Conservation (phyloP, 2,797 vertebrate genomes). For the Sebastes vulpes region DNA sequence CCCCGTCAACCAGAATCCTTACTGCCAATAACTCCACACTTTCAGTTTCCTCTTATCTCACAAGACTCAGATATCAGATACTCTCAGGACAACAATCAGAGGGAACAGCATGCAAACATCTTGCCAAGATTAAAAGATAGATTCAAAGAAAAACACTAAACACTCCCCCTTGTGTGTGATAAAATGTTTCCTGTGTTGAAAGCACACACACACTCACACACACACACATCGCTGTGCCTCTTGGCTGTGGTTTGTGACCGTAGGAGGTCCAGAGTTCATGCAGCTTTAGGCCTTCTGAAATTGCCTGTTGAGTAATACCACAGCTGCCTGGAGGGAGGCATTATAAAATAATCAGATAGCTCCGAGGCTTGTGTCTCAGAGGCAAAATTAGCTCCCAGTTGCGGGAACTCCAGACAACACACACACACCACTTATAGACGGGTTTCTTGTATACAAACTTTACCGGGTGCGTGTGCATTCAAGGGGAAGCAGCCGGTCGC, state of each 20-base stretch:
- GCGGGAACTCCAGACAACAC: slow-evolving; percentile 35
- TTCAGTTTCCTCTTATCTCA: slow-evolving; percentile 6
- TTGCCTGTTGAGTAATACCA: slow-evolving; percentile 70
- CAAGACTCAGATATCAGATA: slow-evolving; percentile 18
- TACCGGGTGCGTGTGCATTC: not conserved
- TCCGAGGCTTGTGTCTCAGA: slow-evolving; percentile 46
- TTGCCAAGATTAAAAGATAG: slow-evolving; percentile 44
- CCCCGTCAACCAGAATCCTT: not conserved
- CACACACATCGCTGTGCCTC: slow-evolving; percentile 13
- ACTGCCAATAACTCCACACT: slow-evolving; percentile 7
- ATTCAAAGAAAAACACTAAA: slow-evolving; percentile 27
- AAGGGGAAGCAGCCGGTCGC: not conserved
- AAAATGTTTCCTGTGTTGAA: slow-evolving; percentile 56
- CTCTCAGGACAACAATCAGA: slow-evolving; percentile 26
- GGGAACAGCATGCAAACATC: slow-evolving; percentile 38
- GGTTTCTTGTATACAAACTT: not conserved
- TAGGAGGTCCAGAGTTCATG: slow-evolving; percentile 66
- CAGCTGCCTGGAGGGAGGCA: slow-evolving; percentile 63
- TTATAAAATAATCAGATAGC: slow-evolving; percentile 68
- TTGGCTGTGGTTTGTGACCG: slow-evolving; percentile 50
- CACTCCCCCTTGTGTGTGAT: slow-evolving; percentile 32
- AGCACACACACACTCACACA: not conserved
- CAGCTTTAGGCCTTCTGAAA: slow-evolving; percentile 59
- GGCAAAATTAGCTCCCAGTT: slow-evolving; percentile 58
- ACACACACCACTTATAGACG: slow-evolving; percentile 28